A percentile compares a stretch with the other conserved stretches of the same genome.
Conservation (phyloP, 2,113 vertebrate species). For the Phalacrocorax pelagicus region DNA sequence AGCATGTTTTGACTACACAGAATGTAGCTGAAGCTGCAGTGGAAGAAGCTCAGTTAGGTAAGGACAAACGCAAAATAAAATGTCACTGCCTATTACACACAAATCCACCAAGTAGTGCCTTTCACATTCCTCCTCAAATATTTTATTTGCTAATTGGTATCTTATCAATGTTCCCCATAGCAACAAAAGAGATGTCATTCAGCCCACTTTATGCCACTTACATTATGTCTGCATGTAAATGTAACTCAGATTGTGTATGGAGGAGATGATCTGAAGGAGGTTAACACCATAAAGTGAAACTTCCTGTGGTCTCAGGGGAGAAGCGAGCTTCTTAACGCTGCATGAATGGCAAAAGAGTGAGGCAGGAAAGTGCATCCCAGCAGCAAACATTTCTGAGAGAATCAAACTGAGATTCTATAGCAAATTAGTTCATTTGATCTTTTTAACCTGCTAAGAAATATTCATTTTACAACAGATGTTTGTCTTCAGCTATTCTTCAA, state of each 20-base stretch:
- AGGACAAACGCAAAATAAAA: constrained; percentile 12
- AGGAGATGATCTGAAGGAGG: constrained; percentile 15
- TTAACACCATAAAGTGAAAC: not conserved
- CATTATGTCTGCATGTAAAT: constrained; percentile 9
- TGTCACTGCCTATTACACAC: not conserved
- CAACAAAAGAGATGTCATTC: constrained; percentile 17
- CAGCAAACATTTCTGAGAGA: not conserved
- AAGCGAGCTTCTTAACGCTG: not conserved
- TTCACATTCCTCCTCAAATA: not conserved
- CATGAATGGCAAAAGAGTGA: not conserved
- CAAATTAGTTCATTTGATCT: not conserved
- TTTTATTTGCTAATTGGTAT: constrained; percentile 42
- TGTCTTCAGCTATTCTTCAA: not conserved
- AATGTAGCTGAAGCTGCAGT: not conserved
- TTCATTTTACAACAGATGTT: not conserved
- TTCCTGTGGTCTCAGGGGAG: not conserved
- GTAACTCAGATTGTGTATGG: not conserved
- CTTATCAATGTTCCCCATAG: constrained; percentile 42
- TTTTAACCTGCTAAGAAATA: not conserved
- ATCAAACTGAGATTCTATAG: not conserved
- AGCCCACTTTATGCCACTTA: too few species aligned
- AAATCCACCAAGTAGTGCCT: not conserved
- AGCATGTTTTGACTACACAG: constrained; percentile 1
- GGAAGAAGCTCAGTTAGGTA: not conserved
- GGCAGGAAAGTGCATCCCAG: not conserved